Conservation (phyloP, 2,888 invertebrate genomes). For the Chymomyza caudatula region DNA sequence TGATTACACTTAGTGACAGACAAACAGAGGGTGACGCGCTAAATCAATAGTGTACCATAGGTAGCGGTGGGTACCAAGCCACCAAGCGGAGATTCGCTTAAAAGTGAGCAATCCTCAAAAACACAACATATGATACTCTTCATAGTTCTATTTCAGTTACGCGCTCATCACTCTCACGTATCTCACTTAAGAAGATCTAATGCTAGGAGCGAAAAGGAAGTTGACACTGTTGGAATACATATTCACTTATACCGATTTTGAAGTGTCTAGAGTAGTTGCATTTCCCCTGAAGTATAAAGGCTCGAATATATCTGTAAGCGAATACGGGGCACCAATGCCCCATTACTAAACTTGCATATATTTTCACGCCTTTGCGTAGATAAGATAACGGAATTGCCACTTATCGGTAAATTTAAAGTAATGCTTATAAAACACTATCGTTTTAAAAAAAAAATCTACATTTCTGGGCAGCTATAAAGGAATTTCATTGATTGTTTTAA, state of each 20-base stretch:
- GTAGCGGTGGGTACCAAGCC: too few species aligned
- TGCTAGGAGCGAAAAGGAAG: too few species aligned
- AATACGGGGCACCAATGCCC: background rate
- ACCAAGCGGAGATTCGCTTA: background rate
- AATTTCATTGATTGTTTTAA: background rate
- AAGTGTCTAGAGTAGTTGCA: too few species aligned
- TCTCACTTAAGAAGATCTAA: too few species aligned
- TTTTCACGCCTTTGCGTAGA: constrained; percentile 2
- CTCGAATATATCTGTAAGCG: too few species aligned
- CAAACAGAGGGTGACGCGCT: background rate
- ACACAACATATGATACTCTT: too few species aligned
- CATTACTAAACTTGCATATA: background rate
- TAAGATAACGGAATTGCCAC: background rate
- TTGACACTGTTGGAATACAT: too few species aligned
- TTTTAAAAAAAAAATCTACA: background rate
- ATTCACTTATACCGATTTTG: too few species aligned
- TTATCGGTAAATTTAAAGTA: constrained; percentile 17
- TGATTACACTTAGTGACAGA: background rate
- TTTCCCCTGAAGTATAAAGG: too few species aligned
- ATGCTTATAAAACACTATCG: background rate
- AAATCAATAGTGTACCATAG: background rate
- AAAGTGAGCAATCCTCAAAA: too few species aligned
- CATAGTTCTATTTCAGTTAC: too few species aligned
- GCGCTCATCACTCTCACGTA: too few species aligned
- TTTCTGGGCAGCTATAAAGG: background rate